Evolutionary conservation across 1,140 invertebrate species (phyloP), one percentile per base, ranked within the genome.

Genomic region (Diorhabda carinulata): DNA sequence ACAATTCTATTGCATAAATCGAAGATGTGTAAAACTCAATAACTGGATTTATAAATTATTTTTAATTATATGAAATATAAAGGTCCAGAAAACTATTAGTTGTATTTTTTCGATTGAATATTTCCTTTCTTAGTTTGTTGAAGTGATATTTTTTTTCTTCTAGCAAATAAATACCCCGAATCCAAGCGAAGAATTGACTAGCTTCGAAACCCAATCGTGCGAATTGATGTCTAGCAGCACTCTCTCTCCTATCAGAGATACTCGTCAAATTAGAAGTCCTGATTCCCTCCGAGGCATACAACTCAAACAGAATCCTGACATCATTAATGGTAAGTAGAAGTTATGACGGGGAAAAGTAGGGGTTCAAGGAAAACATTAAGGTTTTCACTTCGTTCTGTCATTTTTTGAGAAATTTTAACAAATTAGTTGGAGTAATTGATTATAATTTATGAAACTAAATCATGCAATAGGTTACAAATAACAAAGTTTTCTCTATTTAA

Each of bases 281-380:
- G 81, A 0, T 79, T 81, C 41, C 74, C 77, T 10, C 70, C 80
- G 58, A 43, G 66, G 70, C 73, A 88, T 87, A 77, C 81, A 82
- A 60, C 78, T 83, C 68, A 89, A 91, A 74, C 88, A 88, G 78
- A 91, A 91, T 81, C 90, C 90, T 10, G 90, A 92, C 81, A 81
- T 92, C 75, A 89, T 92, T 79, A 91, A 89, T 80, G 90, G 91
- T 76, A 88, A 88, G 41, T 88, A 90, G 80, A 88, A 85, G 25
- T 25, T 25, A 25, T 25, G 25, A 25, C 25, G 25, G 25, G 25
- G 2, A 25, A 25, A 25, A 25, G 25, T 25, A 25, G 25, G 25
- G 25, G 25, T 25, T 25, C 25, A 25, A 25, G 25, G 25, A 25
- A 25, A 25, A 25, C 25, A 25, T 25, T 25, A 25, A 25, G 25